Conservation (phyloP, 92 coral and sea anemone genomes). For the Heliopora coerulea region DNA sequence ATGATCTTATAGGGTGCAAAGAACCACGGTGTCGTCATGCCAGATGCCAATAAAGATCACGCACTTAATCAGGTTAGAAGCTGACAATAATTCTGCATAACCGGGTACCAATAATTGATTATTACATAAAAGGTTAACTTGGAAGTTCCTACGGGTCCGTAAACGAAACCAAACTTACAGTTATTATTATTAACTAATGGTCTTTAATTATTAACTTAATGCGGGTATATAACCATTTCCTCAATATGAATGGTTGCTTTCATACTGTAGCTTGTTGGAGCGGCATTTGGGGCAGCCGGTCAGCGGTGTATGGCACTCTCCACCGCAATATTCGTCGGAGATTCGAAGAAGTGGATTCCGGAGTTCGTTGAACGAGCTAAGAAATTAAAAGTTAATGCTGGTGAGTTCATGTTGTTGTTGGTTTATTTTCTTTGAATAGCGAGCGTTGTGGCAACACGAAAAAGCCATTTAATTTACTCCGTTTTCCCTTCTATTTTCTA, state of each 20-base stretch:
- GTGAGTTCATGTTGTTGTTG: constrained; percentile 20
- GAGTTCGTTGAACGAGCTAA: constrained; percentile 85
- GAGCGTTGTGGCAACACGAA: neutral
- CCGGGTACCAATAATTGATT: too few relatives aligned
- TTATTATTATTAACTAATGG: too few relatives aligned
- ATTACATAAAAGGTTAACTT: too few relatives aligned
- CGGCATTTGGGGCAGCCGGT: constrained; percentile 99
- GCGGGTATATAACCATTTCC: too few relatives aligned
- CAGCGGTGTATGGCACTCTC: constrained; percentile 99
- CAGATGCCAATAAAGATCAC: constrained; percentile 93
- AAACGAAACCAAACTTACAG: too few relatives aligned
- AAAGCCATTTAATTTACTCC: too few relatives aligned
- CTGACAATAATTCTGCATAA: too few relatives aligned
- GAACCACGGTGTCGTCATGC: constrained; percentile 98
- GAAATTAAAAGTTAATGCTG: constrained; percentile 82
- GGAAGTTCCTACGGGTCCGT: too few relatives aligned
- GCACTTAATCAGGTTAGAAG: constrained; percentile 96
- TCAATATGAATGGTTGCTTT: too few relatives aligned
- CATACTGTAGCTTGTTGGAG: constrained; percentile 99
- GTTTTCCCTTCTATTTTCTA: too few relatives aligned
- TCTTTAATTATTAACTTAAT: too few relatives aligned
- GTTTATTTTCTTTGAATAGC: neutral
- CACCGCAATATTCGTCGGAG: constrained; percentile 99
- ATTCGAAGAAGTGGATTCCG: constrained; percentile 95
- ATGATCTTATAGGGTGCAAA: constrained; percentile 81